Percentiles rank a stretch among this genome's conserved stretches.
phyloP scores from a whole-genome alignment of 2,113 vertebrate genomes.

The Corvus hawaiiensis region DNA sequence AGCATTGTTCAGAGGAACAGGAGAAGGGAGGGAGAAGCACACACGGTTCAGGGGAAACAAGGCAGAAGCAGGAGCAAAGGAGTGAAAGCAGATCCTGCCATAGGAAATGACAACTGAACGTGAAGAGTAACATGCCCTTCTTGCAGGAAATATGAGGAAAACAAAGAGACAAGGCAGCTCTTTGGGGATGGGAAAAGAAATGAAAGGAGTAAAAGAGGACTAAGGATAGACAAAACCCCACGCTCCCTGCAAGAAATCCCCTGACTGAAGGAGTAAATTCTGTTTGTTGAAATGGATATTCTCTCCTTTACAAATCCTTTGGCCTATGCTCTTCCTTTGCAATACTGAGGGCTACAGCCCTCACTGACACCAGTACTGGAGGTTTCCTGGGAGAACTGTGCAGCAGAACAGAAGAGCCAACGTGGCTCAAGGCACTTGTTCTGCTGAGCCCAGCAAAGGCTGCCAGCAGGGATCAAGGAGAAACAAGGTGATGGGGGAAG shows the following conservation, averaged over 20 bases:
- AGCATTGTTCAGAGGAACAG: background rate
- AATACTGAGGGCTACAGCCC: background rate
- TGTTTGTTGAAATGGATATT: background rate
- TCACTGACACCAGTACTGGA: background rate
- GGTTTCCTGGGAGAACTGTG: background rate
- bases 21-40: background rate
- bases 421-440: background rate
- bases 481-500: background rate
- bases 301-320: background rate
- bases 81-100: background rate
- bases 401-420: background rate
- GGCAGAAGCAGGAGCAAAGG: background rate
- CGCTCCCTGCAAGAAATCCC: background rate
- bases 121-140: background rate
- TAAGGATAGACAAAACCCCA: background rate
- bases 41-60: background rate
- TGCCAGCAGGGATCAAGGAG: background rate
- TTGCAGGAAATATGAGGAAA: background rate
- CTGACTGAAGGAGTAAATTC: background rate
- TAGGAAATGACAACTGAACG: fast-evolving
- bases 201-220: background rate
- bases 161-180: background rate
- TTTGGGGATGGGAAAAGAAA: background rate
- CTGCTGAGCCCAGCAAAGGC: background rate
- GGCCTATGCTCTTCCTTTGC: background rate